Percentiles rank a stretch among this genome's conserved stretches.
Conservation (phyloP, 2,113 vertebrate species). For the Mastomys natalensis region DNA sequence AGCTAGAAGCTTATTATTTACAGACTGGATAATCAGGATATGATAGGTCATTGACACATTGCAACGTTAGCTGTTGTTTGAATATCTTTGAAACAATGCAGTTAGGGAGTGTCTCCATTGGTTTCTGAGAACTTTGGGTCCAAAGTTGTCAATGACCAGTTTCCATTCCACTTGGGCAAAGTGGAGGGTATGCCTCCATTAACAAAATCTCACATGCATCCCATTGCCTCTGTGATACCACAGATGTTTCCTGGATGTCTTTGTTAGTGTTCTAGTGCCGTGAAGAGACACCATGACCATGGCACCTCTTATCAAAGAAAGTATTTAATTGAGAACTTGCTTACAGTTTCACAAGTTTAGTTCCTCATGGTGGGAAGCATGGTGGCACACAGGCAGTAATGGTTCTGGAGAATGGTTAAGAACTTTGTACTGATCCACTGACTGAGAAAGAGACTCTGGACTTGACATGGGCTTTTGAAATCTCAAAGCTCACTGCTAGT, state of each 20-base stretch:
- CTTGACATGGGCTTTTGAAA: background rate
- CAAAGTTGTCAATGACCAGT: constrained; percentile 4
- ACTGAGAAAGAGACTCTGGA: background rate
- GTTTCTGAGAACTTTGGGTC: constrained; percentile 26
- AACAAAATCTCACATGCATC: background rate
- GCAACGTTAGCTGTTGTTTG: background rate
- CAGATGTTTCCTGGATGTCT: background rate
- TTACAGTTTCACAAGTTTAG: background rate
- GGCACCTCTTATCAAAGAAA: background rate
- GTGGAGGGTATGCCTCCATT: background rate
- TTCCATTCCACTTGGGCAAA: background rate
- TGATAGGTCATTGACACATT: background rate
- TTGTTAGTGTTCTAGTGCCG: background rate
- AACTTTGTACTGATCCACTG: background rate
- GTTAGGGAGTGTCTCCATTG: background rate
- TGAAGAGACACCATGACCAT: background rate
- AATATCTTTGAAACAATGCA: background rate
- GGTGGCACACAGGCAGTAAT: background rate
- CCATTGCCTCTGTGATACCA: background rate
- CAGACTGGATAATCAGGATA: background rate
- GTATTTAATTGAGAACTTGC: background rate
- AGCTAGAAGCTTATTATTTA: background rate
- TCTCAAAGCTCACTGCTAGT: background rate
- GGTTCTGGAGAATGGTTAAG: background rate
- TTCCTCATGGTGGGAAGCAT: background rate